Conservation (phyloP, 2,888 invertebrate species). For the Pocota personata region DNA sequence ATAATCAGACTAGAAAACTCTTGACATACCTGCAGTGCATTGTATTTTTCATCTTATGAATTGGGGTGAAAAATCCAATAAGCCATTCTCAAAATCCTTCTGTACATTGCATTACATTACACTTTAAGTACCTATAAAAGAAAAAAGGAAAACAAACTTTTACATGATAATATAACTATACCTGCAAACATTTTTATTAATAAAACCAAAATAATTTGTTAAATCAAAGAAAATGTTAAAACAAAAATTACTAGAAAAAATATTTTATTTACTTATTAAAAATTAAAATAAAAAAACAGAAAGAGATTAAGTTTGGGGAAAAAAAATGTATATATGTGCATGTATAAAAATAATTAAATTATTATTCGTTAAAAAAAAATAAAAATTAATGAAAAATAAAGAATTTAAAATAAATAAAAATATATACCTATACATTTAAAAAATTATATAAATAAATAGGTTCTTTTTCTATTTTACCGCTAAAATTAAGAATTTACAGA, state of each 20-base stretch:
- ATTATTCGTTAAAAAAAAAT: slow-evolving; percentile 41
- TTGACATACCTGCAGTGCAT: no score
- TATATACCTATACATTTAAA: slow-evolving; percentile 60
- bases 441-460: slow-evolving; percentile 51
- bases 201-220: slow-evolving; percentile 34
- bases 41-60: no score
- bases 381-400: slow-evolving; percentile 49
- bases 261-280: slow-evolving; percentile 54
- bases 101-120: slow-evolving; percentile 41
- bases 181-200: slow-evolving; percentile 41
- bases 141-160: slow-evolving; percentile 26
- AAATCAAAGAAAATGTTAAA: slow-evolving; percentile 20
- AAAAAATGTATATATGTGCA: background rate
- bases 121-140: slow-evolving; percentile 69
- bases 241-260: slow-evolving; percentile 33
- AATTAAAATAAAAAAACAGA: slow-evolving; percentile 9
- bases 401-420: slow-evolving; percentile 52
- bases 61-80: background rate
- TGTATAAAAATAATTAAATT: slow-evolving; percentile 26
- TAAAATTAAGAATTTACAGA: slow-evolving; percentile 63
- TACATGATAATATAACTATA: slow-evolving; percentile 48
- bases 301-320: slow-evolving; percentile 17
- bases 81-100: background rate
- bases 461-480: slow-evolving; percentile 73
- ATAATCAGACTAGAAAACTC: no score